phyloP scores from a whole-genome alignment of 2,888 invertebrate species.

The Notodonta dromedarius region DNA sequence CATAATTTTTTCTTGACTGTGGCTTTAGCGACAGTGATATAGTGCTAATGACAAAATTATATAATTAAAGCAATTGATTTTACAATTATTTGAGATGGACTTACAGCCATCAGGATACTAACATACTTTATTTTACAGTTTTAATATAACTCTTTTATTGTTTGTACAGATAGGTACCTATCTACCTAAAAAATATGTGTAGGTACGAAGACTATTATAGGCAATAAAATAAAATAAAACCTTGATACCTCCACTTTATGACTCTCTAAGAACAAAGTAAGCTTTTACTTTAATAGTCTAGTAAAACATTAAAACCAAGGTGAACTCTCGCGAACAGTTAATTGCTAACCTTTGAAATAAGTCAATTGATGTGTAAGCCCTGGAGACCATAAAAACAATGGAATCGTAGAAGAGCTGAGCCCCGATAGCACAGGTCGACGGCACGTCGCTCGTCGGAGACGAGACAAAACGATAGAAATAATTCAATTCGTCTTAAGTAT shows the following conservation, averaged over 20 bases:
- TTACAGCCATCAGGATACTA: too few species aligned
- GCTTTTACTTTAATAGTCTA: not conserved
- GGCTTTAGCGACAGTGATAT: too few species aligned
- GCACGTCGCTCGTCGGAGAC: not conserved
- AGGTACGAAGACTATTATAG: not conserved
- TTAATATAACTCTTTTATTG: not conserved
- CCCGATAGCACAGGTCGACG: too few species aligned
- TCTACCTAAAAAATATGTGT: not conserved
- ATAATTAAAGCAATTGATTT: too few species aligned
- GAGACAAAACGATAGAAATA: not conserved
- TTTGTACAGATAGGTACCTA: not conserved
- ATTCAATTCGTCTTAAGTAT: too few species aligned
- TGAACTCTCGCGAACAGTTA: not conserved
- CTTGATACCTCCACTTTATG: not conserved
- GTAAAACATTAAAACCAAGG: not conserved
- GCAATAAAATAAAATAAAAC: not conserved
- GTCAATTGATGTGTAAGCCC: not conserved
- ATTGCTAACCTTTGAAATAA: constrained; percentile 2
- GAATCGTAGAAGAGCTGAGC: not conserved
- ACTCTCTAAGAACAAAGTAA: not conserved
- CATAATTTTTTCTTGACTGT: too few species aligned
- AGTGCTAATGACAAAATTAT: too few species aligned
- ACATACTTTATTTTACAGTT: too few species aligned
- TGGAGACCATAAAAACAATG: not conserved
- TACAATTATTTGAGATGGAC: too few species aligned